Conservation (phyloP, 2,113 vertebrate species). For the Pituophis catenifer region DNA sequence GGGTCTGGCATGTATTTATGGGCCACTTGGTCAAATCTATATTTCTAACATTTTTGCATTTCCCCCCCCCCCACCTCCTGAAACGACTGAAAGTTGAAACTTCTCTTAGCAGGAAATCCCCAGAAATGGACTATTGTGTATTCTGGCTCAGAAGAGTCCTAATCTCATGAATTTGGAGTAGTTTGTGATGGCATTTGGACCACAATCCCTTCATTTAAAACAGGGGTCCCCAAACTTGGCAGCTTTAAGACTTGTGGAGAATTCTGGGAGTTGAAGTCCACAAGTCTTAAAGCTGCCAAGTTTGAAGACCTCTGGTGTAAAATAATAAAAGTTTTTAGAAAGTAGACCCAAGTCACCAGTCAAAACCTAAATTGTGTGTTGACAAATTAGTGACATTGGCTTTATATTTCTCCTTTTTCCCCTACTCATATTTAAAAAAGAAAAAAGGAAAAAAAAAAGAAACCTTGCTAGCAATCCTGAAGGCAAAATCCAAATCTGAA, state of each 20-base stretch:
- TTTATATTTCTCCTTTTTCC: neutral
- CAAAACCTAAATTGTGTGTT: neutral
- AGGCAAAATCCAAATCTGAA: neutral
- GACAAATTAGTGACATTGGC: conserved; percentile 13
- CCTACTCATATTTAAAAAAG: neutral
- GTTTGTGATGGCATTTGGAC: neutral
- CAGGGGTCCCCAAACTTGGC: too few relatives aligned
- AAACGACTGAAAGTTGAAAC: neutral
- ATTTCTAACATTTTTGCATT: neutral
- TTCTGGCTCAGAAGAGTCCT: neutral
- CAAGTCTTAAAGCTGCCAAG: too few relatives aligned
- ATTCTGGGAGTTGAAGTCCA: too few relatives aligned
- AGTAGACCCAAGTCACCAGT: neutral
- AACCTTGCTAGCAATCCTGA: neutral
- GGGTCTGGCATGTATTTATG: neutral
- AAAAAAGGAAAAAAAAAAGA: neutral
- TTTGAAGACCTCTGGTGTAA: too few relatives aligned
- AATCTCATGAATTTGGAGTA: neutral
- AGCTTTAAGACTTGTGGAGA: too few relatives aligned
- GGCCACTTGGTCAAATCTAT: neutral
- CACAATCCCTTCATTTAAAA: rapidly evolving
- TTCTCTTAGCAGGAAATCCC: neutral
- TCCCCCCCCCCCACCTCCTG: neutral
- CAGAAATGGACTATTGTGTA: neutral
- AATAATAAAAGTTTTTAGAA: neutral